A percentile compares a stretch with the other conserved stretches of the same genome.
Evolutionary conservation across 1,140 invertebrate genomes (phyloP).

Genomic region (Listronotus bonariensis): DNA sequence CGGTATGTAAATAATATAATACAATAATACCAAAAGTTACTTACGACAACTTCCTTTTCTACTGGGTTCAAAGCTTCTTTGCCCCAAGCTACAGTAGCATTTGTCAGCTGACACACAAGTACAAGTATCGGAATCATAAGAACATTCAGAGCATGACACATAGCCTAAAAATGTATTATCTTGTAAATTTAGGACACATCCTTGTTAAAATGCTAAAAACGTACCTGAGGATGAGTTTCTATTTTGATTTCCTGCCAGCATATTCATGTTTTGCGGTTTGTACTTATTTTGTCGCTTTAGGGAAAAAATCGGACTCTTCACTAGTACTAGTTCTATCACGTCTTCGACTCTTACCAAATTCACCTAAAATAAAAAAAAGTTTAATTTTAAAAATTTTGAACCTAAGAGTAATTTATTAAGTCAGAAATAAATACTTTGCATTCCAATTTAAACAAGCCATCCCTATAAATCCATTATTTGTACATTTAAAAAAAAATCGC

Average conservation of each 20-base stretch:
- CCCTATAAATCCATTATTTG: too few species aligned
- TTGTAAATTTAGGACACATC: too few species aligned
- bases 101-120: conserved; percentile 74
- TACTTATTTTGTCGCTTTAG: conserved; percentile 48
- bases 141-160: conserved; percentile 85
- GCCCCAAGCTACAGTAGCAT: conserved; percentile 72
- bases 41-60: conserved; percentile 1
- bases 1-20: too few species aligned
- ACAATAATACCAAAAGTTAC: too few species aligned
- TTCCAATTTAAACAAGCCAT: too few species aligned
- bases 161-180: conserved; percentile 66
- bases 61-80: conserved; percentile 38
- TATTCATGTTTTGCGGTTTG: conserved; percentile 20
- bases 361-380: conserved; percentile 33
- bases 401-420: too few species aligned
- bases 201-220: neutral
- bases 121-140: conserved; percentile 79
- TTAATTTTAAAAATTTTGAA: conserved; percentile 1
- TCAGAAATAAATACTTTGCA: too few species aligned
- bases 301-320: conserved; percentile 70
- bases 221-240: conserved; percentile 66
- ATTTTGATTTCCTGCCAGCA: conserved; percentile 57
- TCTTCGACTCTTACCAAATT: conserved; percentile 43
- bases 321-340: conserved; percentile 63
- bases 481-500: too few species aligned